Conservation (phyloP, 2,113 vertebrate genomes). For the Petrocephalus microphthalmus region DNA sequence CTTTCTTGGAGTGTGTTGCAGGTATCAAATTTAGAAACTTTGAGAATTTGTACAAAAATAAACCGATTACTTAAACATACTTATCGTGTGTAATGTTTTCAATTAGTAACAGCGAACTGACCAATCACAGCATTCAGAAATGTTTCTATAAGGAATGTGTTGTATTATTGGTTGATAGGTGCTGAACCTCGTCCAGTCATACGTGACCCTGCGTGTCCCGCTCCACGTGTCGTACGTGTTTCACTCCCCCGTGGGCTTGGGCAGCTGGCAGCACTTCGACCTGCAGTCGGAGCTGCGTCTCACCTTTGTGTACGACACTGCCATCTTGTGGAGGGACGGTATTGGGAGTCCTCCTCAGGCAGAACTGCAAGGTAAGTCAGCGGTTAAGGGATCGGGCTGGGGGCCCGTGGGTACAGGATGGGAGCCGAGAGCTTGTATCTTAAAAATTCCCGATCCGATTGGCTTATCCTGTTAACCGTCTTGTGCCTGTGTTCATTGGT, state of each 20-base stretch:
- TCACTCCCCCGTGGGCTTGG: slow-evolving; percentile 76
- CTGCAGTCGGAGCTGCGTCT: slow-evolving; percentile 83
- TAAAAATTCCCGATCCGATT: background rate
- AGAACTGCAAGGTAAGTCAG: slow-evolving; percentile 74
- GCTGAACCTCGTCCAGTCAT: slow-evolving; percentile 89
- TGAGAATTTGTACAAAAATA: background rate
- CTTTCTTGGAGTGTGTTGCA: background rate
- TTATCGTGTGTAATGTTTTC: background rate
- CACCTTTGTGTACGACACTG: slow-evolving; percentile 94
- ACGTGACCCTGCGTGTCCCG: slow-evolving; percentile 85
- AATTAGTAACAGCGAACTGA: background rate
- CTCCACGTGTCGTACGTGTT: slow-evolving; percentile 88
- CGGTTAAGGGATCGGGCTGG: background rate
- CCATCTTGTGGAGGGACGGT: slow-evolving; percentile 89
- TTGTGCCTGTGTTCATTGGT: background rate
- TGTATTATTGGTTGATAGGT: slow-evolving; percentile 57
- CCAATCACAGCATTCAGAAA: background rate
- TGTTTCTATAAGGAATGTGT: background rate
- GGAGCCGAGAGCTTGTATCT: background rate
- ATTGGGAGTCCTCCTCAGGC: slow-evolving; percentile 84
- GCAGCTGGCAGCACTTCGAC: slow-evolving; percentile 94
- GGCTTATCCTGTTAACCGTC: background rate
- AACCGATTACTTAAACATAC: background rate
- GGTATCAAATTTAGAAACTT: background rate
- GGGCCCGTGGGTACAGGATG: background rate